Evolutionary conservation across 2,888 invertebrate genomes (phyloP), one percentile per base, ranked within the genome.

Genomic region (Alcis repandata): DNA sequence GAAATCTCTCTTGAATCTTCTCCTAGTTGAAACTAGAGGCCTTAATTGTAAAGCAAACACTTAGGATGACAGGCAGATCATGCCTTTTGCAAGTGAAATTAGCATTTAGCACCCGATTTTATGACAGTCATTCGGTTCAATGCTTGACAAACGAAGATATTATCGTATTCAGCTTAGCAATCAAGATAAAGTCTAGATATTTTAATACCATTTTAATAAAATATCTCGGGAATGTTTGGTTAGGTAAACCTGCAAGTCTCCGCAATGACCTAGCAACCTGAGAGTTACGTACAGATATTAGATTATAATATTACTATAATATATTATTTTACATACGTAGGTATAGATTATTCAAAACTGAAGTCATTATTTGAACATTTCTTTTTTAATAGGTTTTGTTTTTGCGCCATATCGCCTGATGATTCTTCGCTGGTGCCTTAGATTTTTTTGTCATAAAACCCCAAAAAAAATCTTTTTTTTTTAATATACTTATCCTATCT

Each of bases 71-170:
- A 43, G 38, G 51, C 64, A 49, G 27, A 48, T 58, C 46, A 43
- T 56, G 20, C 43, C 51, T 51, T 52, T 51, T 49, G 32, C 36
- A 60, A 67, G 67, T 46, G 63, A 66, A 70, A 68, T 63, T 54
- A 40, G 63, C 68, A 68, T 66, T 59, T 40, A 45, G 20, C 54
- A 41, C 63, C 27, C 17, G 13, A 36, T 45, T 64, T 51, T 60
- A 59, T 45, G 15, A 43, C 11, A 65, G 59, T 65, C 59, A 60
- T 56, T 36, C 60, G 19, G 20, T 17, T 56, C 20, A 52, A 57
- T 56, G 13, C 27, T 54, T 43, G 38, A 38, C 59, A 49, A 59
- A 54, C 59, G 41, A 59, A 54, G 46, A 45, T 46, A 32, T 33
- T 36, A 36, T 51, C 19, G 36, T n/a, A 51, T 51, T 51, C 2